Evolutionary conservation across 2,888 invertebrate species (phyloP).

Genomic region (Phasia obesa): DNA sequence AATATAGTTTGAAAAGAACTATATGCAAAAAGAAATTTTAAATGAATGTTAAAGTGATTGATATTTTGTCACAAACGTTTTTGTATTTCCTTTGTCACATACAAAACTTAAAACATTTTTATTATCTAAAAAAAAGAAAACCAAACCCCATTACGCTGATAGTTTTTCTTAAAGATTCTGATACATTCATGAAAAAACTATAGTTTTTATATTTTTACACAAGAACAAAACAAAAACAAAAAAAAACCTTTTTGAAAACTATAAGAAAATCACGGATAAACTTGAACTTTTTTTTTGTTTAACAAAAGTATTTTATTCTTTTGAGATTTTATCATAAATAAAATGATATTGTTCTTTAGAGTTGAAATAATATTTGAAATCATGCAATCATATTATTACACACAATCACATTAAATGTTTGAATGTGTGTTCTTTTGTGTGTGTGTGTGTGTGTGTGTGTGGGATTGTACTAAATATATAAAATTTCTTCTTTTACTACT

Average conservation of each 20-base stretch:
- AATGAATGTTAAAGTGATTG: constrained; percentile 52
- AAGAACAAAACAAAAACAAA: background rate
- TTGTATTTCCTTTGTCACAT: constrained; percentile 29
- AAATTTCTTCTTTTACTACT: constrained; percentile 50
- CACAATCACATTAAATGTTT: constrained; percentile 33
- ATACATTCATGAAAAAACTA: constrained; percentile 33
- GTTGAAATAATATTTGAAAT: constrained; percentile 46
- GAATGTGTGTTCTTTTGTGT: background rate
- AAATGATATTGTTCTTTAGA: constrained; percentile 58
- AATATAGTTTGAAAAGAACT: no score
- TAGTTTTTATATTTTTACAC: constrained; percentile 2
- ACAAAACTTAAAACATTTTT: constrained; percentile 21
- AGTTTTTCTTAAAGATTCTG: constrained; percentile 51
- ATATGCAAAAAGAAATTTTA: background rate
- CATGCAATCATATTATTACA: constrained; percentile 49
- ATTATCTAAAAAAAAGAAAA: constrained; percentile 47
- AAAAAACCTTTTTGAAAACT: constrained; percentile 22
- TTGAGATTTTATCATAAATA: constrained; percentile 58
- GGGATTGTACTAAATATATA: background rate
- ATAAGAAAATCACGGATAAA: constrained; percentile 45
- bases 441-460: constrained; percentile 4
- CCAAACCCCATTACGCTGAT: constrained; percentile 62
- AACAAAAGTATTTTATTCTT: constrained; percentile 37
- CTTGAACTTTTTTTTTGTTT: constrained; percentile 24
- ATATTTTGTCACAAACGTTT: constrained; percentile 50